A percentile compares a stretch with the other conserved stretches of the same genome.
phyloP scores from a whole-genome alignment of 2,113 vertebrate species.

The Lates calcarifer region DNA sequence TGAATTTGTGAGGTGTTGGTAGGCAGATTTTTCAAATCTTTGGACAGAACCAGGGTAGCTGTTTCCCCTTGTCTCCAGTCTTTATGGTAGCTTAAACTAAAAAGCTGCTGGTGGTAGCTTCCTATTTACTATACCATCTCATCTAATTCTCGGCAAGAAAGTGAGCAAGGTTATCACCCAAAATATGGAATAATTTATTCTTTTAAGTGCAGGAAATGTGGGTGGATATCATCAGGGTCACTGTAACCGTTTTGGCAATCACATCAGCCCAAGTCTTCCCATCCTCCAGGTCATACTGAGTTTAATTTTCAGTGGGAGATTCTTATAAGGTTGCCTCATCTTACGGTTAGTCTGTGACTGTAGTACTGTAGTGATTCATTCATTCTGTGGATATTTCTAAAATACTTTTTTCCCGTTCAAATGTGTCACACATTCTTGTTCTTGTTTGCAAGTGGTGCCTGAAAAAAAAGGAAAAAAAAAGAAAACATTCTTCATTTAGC shows the following conservation, averaged over 20 bases:
- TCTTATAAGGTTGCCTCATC: constrained; percentile 27
- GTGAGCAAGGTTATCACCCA: neutral
- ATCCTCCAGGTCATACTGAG: constrained; percentile 17
- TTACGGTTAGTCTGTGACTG: constrained; percentile 2
- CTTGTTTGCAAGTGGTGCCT: constrained; percentile 33
- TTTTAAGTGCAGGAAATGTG: neutral
- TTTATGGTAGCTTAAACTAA: neutral
- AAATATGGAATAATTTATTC: neutral
- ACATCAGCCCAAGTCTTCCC: neutral
- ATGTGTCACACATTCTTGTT: constrained; percentile 16
- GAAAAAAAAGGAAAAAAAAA: constrained; percentile 23
- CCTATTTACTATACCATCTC: neutral
- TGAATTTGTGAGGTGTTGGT: neutral
- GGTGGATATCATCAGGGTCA: neutral
- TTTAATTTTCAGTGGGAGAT: constrained; percentile 7
- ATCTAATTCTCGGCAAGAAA: neutral
- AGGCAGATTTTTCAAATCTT: neutral
- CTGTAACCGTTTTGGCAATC: neutral
- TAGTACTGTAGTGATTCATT: constrained; percentile 18
- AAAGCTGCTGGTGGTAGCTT: neutral
- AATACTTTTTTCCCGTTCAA: constrained; percentile 21
- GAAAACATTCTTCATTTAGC: constrained; percentile 25
- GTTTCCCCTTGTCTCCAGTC: neutral
- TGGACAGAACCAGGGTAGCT: neutral
- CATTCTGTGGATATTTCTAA: constrained; percentile 6